Evolutionary conservation across 1,140 invertebrate genomes (phyloP).

Genomic region (Drosophila kikkawai): DNA sequence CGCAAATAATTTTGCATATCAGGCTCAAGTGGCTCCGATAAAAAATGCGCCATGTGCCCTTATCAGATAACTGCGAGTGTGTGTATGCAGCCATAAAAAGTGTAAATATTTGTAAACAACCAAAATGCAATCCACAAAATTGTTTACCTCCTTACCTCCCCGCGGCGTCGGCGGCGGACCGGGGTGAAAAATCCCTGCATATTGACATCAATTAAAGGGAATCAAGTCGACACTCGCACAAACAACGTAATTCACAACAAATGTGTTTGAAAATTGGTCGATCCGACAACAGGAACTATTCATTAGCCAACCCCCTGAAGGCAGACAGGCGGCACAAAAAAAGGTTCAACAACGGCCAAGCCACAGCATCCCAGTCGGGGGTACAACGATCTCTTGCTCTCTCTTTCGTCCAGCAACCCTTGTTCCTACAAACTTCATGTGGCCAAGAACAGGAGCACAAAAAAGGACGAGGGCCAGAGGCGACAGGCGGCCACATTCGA

Average conservation of each 20-base stretch:
- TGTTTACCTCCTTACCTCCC: slow-evolving; percentile 18
- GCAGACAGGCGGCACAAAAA: slow-evolving; percentile 35
- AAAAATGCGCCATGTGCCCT: slow-evolving; percentile 69
- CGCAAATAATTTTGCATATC: slow-evolving; percentile 82
- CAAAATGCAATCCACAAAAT: slow-evolving; percentile 65
- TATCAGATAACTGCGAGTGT: slow-evolving; percentile 48
- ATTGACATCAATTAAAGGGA: slow-evolving; percentile 84
- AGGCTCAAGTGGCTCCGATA: slow-evolving; percentile 50
- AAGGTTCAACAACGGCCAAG: slow-evolving; percentile 63
- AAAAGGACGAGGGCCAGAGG: slow-evolving; percentile 32
- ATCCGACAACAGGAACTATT: slow-evolving; percentile 69
- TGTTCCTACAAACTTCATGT: slow-evolving; percentile 57
- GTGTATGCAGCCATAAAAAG: slow-evolving; percentile 34
- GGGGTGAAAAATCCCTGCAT: slow-evolving; percentile 73
- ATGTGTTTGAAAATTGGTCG: slow-evolving; percentile 68
- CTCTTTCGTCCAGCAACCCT: slow-evolving; percentile 47
- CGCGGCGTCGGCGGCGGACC: neutral
- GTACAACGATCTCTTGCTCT: slow-evolving; percentile 2
- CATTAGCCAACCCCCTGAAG: slow-evolving; percentile 70
- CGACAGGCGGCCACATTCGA: slow-evolving; percentile 65
- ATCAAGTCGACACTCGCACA: slow-evolving; percentile 80
- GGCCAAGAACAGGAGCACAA: slow-evolving; percentile 39
- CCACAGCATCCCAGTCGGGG: slow-evolving; percentile 68
- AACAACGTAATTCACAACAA: slow-evolving; percentile 84
- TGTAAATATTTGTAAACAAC: slow-evolving; percentile 80